A percentile compares a stretch with the other conserved stretches of the same genome.
Evolutionary conservation across 1,140 invertebrate genomes (phyloP).

Genomic region (Zophobas morio): DNA sequence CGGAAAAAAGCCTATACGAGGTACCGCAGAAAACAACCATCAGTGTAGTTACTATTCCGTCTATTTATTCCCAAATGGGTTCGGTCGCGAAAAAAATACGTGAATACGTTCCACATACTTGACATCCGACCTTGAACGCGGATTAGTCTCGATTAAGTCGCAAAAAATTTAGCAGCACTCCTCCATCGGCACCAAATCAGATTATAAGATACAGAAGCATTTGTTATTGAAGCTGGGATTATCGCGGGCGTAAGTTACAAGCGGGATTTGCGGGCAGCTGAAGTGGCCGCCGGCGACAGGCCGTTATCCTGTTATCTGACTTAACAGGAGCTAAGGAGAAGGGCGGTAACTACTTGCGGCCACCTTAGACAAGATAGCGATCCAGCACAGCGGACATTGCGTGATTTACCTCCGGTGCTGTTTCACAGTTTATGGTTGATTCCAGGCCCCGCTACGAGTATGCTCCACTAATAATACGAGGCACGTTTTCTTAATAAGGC

Average conservation of each 20-base stretch:
- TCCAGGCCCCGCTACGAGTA: not conserved
- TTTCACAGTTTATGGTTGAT: constrained; percentile 19
- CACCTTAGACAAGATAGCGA: constrained; percentile 37
- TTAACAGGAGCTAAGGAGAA: constrained; percentile 44
- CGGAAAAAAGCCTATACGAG: not conserved
- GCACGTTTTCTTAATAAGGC: no score
- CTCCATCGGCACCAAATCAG: constrained; percentile 52
- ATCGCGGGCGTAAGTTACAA: constrained; percentile 52
- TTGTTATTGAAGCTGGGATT: constrained; percentile 58
- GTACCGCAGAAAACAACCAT: not conserved
- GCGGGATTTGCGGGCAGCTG: constrained; percentile 55
- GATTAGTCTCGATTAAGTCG: no score
- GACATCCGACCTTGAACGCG: no score
- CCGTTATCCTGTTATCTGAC: constrained; percentile 51
- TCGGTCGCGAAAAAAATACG: constrained; percentile 47
- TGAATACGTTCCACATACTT: no score
- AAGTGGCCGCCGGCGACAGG: constrained; percentile 49
- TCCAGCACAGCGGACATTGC: constrained; percentile 26
- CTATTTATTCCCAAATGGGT: constrained; percentile 17
- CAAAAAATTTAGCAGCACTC: not conserved
- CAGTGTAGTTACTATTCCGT: not conserved
- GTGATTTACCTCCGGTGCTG: constrained; percentile 42
- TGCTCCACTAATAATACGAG: no score
- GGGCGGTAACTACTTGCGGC: constrained; percentile 41
- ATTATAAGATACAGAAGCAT: constrained; percentile 56